Evolutionary conservation across 23 tunicate genomes (phyloP).

Genomic region (Ascidia mentula): DNA sequence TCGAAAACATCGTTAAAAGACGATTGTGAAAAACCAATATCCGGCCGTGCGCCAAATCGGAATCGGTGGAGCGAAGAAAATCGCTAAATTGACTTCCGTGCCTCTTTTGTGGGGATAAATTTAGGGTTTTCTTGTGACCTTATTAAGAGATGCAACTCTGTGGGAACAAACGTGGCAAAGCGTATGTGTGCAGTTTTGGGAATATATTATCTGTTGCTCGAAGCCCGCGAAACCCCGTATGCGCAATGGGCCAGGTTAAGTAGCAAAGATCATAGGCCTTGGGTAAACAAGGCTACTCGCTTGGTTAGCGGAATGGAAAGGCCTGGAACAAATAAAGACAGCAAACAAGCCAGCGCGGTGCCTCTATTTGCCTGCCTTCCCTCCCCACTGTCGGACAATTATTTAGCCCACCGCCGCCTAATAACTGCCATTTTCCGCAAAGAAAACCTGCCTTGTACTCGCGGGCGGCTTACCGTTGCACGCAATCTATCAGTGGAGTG

Average conservation of each 20-base stretch:
- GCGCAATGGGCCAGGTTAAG: conserved; percentile 1
- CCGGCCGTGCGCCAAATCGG: not conserved
- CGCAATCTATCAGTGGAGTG: not conserved
- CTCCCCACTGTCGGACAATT: not conserved
- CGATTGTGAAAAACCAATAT: not conserved
- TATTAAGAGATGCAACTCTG: too few species aligned
- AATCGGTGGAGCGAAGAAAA: too few species aligned
- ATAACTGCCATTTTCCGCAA: not conserved
- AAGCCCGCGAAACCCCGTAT: too few species aligned
- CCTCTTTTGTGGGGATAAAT: too few species aligned
- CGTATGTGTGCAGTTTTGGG: too few species aligned
- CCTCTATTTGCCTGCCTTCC: not conserved
- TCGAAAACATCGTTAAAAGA: not conserved
- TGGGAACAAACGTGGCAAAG: too few species aligned
- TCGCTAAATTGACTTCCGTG: too few species aligned
- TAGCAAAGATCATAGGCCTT: conserved; percentile 12
- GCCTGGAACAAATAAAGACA: conserved; percentile 8
- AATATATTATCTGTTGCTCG: too few species aligned
- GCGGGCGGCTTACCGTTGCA: conserved; percentile 10
- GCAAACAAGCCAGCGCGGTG: conserved; percentile 6
- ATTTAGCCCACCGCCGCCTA: not conserved
- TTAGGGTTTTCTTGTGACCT: too few species aligned
- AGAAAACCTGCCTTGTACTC: not conserved
- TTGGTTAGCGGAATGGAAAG: conserved; percentile 7
- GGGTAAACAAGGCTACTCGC: conserved; percentile 3